Evolutionary conservation across 1,140 invertebrate species (phyloP).

Genomic region (Bombus superbus): DNA sequence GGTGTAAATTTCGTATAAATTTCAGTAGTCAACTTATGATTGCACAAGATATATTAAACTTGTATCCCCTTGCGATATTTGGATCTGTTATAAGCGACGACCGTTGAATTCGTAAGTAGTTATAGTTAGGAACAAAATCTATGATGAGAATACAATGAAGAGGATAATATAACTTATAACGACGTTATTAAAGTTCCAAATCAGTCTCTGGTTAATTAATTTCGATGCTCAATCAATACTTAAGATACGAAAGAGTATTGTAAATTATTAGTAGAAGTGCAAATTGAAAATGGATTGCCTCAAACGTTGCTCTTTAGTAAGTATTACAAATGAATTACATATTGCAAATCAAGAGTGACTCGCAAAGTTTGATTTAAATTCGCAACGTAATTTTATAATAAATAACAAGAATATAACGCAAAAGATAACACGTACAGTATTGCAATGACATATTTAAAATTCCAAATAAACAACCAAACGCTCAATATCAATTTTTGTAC

Average conservation of each 20-base stretch:
- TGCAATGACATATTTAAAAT: too few species aligned
- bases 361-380: too few species aligned
- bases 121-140: neutral
- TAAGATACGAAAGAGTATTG: neutral
- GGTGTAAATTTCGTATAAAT: neutral
- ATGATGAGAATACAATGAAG: neutral
- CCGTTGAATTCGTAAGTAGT: neutral
- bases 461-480: too few species aligned
- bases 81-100: neutral
- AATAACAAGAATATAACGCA: too few species aligned
- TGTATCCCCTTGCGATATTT: neutral
- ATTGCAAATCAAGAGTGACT: too few species aligned
- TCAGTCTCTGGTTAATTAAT: too few species aligned
- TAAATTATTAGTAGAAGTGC: neutral
- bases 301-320: too few species aligned
- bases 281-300: too few species aligned
- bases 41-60: neutral
- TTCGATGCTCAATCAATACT: neutral
- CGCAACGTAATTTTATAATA: too few species aligned
- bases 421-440: too few species aligned
- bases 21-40: neutral
- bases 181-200: neutral
- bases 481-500: too few species aligned
- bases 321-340: too few species aligned
- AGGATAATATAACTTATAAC: neutral